Percentiles rank a stretch among this genome's conserved stretches.
Conservation (phyloP, 2,888 invertebrate genomes). For the Lasioglossum oenotherae region DNA sequence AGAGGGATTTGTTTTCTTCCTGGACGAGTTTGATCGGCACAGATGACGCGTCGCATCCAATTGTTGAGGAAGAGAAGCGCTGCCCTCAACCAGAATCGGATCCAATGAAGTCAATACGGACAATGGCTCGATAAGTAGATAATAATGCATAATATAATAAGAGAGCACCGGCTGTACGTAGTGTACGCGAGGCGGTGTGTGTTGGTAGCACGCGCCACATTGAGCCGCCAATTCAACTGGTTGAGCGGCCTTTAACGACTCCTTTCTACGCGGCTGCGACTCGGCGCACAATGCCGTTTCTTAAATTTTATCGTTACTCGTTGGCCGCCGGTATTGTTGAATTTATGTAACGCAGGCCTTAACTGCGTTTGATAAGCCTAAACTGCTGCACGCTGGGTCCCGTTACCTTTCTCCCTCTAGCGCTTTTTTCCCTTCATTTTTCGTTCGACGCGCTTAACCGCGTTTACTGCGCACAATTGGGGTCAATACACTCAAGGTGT, state of each 20-base stretch:
- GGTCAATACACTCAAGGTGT: background rate
- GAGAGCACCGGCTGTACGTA: conserved; percentile 70
- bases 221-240: conserved; percentile 75
- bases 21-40: conserved; percentile 35
- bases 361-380: conserved; percentile 66
- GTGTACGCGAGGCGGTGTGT: conserved; percentile 63
- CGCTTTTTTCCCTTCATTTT: background rate
- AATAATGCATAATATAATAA: conserved; percentile 82
- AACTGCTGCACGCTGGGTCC: conserved; percentile 45
- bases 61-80: conserved; percentile 56
- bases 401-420: conserved; percentile 14
- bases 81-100: conserved; percentile 73
- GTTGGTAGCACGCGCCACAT: conserved; percentile 79
- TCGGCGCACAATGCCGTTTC: conserved; percentile 71
- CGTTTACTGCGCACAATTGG: conserved; percentile 6
- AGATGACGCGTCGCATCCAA: conserved; percentile 54
- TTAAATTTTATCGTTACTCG: conserved; percentile 72
- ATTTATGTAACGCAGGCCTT: conserved; percentile 67
- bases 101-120: conserved; percentile 79
- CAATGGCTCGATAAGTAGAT: conserved; percentile 82
- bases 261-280: conserved; percentile 68
- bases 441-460: conserved; percentile 13
- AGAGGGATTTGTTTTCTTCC: conserved; percentile 10
- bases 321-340: conserved; percentile 67
- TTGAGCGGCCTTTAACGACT: conserved; percentile 73